phyloP scores from a whole-genome alignment of 2,797 vertebrate genomes.

The Falco cherrug region DNA sequence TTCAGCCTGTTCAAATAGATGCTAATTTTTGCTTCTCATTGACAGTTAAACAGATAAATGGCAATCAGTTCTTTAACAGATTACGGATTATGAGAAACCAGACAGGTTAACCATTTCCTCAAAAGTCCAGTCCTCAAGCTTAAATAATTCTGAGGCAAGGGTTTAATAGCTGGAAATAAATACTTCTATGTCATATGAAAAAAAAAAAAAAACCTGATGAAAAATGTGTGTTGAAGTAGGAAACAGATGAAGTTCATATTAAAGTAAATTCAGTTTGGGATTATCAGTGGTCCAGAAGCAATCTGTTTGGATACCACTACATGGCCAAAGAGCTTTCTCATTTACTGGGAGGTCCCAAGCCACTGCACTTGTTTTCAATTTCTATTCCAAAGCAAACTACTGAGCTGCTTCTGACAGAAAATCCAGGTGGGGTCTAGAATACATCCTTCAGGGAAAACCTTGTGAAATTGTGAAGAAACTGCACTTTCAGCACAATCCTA shows the following conservation, averaged over 20 bases:
- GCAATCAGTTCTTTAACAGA: neutral
- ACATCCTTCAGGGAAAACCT: neutral
- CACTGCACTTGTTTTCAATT: neutral
- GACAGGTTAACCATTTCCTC: neutral
- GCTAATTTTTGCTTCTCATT: neutral
- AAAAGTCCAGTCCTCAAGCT: neutral
- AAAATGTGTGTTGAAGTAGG: neutral
- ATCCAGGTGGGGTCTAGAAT: neutral
- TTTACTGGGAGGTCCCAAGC: neutral
- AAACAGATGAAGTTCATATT: neutral
- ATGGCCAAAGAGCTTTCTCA: accelerated
- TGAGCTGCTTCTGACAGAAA: neutral
- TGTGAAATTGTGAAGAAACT: neutral
- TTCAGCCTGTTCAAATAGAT: neutral
- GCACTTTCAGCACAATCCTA: neutral
- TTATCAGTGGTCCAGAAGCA: neutral
- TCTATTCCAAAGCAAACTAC: neutral
- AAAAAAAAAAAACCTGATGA: no score
- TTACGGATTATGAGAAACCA: neutral
- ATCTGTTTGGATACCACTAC: neutral
- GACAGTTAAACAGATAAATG: neutral
- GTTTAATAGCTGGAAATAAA: neutral
- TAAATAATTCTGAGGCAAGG: neutral
- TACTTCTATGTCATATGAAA: neutral
- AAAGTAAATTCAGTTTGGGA: neutral